phyloP scores from a whole-genome alignment of 2,888 invertebrate species.

The Eucera pruinosa region DNA sequence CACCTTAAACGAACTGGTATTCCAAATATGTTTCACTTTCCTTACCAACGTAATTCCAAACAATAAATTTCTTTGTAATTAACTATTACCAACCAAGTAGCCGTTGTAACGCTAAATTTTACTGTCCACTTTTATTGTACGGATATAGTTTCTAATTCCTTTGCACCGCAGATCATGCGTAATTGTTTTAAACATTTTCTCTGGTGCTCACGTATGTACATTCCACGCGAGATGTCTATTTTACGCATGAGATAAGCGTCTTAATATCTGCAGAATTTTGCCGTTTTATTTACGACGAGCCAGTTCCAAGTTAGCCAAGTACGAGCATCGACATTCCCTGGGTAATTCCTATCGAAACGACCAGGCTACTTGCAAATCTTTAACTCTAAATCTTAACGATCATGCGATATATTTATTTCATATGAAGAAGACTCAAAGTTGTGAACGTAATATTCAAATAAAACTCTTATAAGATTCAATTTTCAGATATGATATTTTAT shows the following conservation, averaged over 20 bases:
- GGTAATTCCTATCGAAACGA: not conserved
- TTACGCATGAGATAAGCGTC: constrained; percentile 24
- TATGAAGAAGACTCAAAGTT: not conserved
- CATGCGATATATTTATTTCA: not conserved
- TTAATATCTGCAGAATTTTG: constrained; percentile 24
- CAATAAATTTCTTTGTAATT: not conserved
- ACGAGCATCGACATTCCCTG: not conserved
- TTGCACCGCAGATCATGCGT: not conserved
- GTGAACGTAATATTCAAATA: not conserved
- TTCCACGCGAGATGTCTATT: constrained; percentile 7
- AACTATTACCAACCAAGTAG: not conserved
- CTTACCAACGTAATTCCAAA: not conserved
- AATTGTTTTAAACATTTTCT: not conserved
- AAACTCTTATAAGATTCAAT: too few relatives aligned
- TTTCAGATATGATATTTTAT: not conserved
- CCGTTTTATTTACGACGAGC: constrained; percentile 31
- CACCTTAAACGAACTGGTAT: too few relatives aligned
- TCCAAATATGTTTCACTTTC: too few relatives aligned
- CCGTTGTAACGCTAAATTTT: not conserved
- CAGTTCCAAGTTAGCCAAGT: not conserved
- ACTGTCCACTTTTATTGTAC: not conserved
- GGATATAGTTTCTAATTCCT: constrained; percentile 9
- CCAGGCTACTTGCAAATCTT: not conserved
- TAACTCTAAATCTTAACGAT: not conserved
- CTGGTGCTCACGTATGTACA: not conserved